Evolutionary conservation across 2,888 invertebrate species (phyloP).

Genomic region (Gastrophysa polygoni): DNA sequence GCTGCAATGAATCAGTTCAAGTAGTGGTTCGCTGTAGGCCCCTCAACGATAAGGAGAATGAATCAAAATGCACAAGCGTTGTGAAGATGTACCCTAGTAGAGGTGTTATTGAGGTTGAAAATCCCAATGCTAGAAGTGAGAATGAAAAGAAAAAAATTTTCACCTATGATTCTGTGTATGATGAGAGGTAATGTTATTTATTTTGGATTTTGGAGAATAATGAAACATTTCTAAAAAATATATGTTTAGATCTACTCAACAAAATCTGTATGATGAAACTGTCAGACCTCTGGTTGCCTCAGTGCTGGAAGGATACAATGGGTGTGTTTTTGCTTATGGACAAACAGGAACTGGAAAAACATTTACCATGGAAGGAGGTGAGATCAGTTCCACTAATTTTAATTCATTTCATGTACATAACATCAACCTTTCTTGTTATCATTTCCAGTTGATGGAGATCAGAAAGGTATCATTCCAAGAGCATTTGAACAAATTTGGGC

Average conservation of each 20-base stretch:
- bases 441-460: conserved; percentile 28
- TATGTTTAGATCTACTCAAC: conserved; percentile 76
- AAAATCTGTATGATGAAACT: conserved; percentile 94
- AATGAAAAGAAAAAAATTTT: conserved; percentile 88
- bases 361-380: conserved; percentile 73
- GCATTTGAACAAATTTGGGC: conserved; percentile 98
- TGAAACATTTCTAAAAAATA: neutral
- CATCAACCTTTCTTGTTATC: neutral
- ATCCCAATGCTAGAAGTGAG: conserved; percentile 73
- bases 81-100: conserved; percentile 85
- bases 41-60: conserved; percentile 84
- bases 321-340: conserved; percentile 99
- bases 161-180: conserved; percentile 98
- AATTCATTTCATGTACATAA: too few species aligned
- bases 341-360: conserved; percentile 97
- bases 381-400: too few species aligned
- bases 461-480: conserved; percentile 74
- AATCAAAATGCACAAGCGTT: conserved; percentile 75
- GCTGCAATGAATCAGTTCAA: conserved; percentile 84
- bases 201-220: neutral
- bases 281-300: conserved; percentile 94
- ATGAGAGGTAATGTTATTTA: conserved; percentile 66
- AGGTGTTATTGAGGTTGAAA: conserved; percentile 89
- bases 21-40: conserved; percentile 98
- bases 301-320: conserved; percentile 97